Percentiles rank a stretch among this genome's conserved stretches.
These are phyloP conservation scores for Drosophila acutilabella DNA, from an alignment of 2,888 invertebrate species.

Conservation along the genomic window DNA sequence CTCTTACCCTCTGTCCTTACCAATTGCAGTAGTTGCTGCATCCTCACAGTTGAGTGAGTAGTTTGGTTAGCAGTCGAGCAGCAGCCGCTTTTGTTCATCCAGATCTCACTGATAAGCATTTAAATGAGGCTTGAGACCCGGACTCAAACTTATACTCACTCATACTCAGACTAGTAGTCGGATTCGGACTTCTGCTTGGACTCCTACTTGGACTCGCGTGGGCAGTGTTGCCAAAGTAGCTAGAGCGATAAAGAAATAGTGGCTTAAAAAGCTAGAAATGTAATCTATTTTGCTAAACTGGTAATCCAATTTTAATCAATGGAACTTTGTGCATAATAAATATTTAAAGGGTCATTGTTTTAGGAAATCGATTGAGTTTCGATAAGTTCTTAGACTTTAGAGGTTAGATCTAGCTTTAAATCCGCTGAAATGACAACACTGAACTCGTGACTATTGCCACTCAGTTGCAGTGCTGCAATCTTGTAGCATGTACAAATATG, in stretches of 20 bases:
- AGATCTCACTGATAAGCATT: slow-evolving; percentile 81
- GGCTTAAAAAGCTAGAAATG: too few species aligned
- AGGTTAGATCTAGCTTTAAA: too few species aligned
- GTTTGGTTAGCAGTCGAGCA: slow-evolving; percentile 66
- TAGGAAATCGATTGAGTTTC: too few species aligned
- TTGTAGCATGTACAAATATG: slow-evolving; percentile 59
- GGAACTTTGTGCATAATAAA: too few species aligned
- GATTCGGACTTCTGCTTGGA: slow-evolving; percentile 9
- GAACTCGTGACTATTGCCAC: slow-evolving; percentile 46
- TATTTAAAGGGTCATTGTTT: too few species aligned
- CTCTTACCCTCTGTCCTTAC: not conserved
- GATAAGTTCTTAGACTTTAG: too few species aligned
- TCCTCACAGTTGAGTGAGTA: slow-evolving; percentile 70
- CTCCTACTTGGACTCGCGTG: slow-evolving; percentile 5
- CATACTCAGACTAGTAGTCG: slow-evolving; percentile 13
- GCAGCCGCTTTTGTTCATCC: slow-evolving; percentile 81
- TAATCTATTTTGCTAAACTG: too few species aligned
- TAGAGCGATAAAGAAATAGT: too few species aligned
- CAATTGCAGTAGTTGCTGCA: slow-evolving; percentile 46
- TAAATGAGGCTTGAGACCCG: slow-evolving; percentile 72
- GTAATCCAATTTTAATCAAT: too few species aligned
- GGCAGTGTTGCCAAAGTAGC: too few species aligned
- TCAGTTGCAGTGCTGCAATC: slow-evolving; percentile 44
- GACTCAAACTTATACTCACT: slow-evolving; percentile 17
- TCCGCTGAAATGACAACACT: not conserved